Conservation (phyloP, 1,140 invertebrate species). For the Heliconius himera region DNA sequence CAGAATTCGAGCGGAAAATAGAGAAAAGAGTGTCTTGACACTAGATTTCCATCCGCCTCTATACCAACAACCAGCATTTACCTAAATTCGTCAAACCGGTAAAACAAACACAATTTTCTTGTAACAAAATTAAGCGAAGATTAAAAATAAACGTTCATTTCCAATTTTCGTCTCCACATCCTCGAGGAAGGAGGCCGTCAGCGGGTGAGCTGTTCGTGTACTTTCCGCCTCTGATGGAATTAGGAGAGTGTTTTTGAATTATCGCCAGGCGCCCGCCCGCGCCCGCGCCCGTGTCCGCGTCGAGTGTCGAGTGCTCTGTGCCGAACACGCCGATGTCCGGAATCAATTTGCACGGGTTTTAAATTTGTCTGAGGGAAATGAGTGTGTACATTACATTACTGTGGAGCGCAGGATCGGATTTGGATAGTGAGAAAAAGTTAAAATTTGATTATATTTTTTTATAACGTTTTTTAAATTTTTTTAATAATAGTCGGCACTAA, state of each 20-base stretch:
- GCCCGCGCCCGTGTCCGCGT: no score
- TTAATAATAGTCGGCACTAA: no score
- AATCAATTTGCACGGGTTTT: conserved; percentile 70
- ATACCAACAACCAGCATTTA: not conserved
- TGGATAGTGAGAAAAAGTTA: not conserved
- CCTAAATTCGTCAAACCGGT: not conserved
- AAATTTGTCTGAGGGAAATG: conserved; percentile 70
- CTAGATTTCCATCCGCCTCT: no score
- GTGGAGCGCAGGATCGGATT: conserved; percentile 5
- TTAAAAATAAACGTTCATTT: conserved; percentile 4
- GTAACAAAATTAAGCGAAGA: not conserved
- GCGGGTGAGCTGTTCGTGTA: not conserved
- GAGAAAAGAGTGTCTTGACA: no score
- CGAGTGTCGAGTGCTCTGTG: conserved; percentile 62
- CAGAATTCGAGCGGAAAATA: no score
- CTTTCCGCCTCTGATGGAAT: conserved; percentile 47
- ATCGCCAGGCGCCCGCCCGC: conserved; percentile 66
- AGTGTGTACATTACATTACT: conserved; percentile 70
- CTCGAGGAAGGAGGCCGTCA: not conserved
- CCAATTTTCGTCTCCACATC: not conserved
- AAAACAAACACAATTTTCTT: not conserved
- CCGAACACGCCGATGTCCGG: conserved; percentile 58
- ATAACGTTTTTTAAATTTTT: no score
- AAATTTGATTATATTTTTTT: no score
- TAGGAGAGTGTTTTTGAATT: conserved; percentile 71